A percentile compares a stretch with the other conserved stretches of the same genome.
Conservation (phyloP, 2,797 vertebrate species). For the Amblyraja radiata region DNA sequence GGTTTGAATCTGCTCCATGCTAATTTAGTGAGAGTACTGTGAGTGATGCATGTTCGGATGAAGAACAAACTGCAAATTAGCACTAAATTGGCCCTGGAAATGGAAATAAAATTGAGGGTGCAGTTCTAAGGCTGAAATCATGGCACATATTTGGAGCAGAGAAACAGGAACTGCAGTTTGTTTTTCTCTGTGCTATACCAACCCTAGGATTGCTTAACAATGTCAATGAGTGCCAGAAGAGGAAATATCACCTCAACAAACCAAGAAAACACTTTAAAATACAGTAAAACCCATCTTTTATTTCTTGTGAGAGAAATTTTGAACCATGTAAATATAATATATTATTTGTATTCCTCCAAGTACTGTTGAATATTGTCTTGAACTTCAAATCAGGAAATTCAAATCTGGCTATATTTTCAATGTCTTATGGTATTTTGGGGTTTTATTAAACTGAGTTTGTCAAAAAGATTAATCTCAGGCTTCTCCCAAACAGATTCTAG, state of each 20-base stretch:
- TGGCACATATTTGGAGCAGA: background rate
- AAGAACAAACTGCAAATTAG: background rate
- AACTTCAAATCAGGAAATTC: background rate
- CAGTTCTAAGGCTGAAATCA: background rate
- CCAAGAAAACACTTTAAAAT: background rate
- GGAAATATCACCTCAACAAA: constrained; percentile 3
- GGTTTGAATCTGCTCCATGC: background rate
- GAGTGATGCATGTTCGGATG: background rate
- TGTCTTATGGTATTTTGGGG: background rate
- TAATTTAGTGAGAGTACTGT: background rate
- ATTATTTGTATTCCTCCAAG: background rate
- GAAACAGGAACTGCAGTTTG: background rate
- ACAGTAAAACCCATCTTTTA: background rate
- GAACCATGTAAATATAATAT: background rate
- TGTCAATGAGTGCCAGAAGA: background rate
- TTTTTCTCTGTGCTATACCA: background rate
- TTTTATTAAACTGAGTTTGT: background rate
- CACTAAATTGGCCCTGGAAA: background rate
- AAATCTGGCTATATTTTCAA: background rate
- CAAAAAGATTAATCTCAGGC: background rate
- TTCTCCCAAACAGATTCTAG: background rate
- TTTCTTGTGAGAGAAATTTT: background rate
- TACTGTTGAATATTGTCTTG: background rate
- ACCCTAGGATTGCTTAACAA: background rate
- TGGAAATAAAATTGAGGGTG: background rate